Percentiles rank a stretch among this genome's conserved stretches.
These are phyloP conservation scores for Cliona cf. orientalis DNA, from an alignment of 37 sponge, comb jelly and placozoan genomes.

Conservation along the genomic window DNA sequence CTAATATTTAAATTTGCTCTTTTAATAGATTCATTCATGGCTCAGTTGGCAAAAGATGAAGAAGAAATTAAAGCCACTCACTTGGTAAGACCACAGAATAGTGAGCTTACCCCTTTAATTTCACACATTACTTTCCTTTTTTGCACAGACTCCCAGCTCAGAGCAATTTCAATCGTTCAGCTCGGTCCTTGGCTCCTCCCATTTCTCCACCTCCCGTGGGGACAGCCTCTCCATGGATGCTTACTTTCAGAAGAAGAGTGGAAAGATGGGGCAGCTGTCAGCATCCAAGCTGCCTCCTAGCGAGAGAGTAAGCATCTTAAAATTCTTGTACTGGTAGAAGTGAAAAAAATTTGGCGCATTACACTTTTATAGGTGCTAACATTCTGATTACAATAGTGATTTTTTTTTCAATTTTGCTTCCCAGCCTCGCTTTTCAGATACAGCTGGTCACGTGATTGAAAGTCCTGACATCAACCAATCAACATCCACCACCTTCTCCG, in stretches of 20 bases:
- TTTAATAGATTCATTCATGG: conserved; percentile 32
- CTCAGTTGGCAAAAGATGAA: conserved; percentile 49
- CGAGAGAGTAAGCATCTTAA: conserved; percentile 31
- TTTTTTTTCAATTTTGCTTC: not conserved
- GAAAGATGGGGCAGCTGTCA: conserved; percentile 34
- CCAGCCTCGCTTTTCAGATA: conserved; percentile 49
- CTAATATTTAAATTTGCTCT: too few relatives aligned
- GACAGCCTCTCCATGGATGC: conserved; percentile 30
- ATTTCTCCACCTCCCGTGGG: not conserved
- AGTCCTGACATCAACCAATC: conserved; percentile 23
- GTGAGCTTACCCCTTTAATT: not conserved
- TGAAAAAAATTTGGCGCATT: not conserved
- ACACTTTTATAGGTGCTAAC: not conserved
- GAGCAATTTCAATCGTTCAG: not conserved
- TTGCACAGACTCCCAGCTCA: not conserved
- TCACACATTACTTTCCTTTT: not conserved
- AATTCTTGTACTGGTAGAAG: not conserved
- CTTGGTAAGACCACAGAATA: not conserved
- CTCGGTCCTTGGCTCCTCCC: not conserved
- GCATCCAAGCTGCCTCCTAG: conserved; percentile 11
- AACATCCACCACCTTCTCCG: not conserved
- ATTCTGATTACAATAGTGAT: not conserved
- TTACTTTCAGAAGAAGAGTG: conserved; percentile 53
- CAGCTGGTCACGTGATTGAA: conserved; percentile 13
- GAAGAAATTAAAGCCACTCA: conserved; percentile 20